phyloP scores from a whole-genome alignment of 2,888 invertebrate genomes.

The Ametastegia equiseti region DNA sequence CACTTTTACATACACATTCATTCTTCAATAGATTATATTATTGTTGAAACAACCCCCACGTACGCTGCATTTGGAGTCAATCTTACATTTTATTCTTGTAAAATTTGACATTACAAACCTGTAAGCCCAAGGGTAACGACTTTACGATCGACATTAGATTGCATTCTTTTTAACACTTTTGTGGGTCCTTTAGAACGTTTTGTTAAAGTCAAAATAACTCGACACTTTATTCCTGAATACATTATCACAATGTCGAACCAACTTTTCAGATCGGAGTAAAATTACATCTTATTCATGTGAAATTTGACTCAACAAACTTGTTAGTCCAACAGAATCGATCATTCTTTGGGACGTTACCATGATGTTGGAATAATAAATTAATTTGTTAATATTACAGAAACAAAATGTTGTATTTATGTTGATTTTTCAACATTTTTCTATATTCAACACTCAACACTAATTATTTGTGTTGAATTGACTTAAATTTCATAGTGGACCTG shows the following conservation, averaged over 20 bases:
- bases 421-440: constrained; percentile 6
- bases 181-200: neutral
- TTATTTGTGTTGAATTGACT: neutral
- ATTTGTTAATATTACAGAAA: neutral
- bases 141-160: neutral
- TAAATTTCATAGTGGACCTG: too few species aligned
- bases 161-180: neutral
- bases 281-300: neutral
- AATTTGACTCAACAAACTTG: neutral
- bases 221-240: neutral
- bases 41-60: neutral
- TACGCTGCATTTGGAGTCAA: neutral
- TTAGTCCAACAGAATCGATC: neutral
- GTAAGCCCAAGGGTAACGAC: neutral
- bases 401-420: neutral
- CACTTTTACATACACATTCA: neutral
- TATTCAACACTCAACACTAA: neutral
- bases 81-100: neutral
- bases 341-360: neutral
- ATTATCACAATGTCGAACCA: neutral
- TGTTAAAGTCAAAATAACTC: neutral
- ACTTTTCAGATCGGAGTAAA: neutral
- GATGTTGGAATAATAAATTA: neutral
- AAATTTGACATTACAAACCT: neutral
- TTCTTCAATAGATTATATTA: neutral